These are phyloP conservation scores for Marronus borbonicus DNA, from an alignment of 2,888 invertebrate species.

Conservation along the genomic window DNA sequence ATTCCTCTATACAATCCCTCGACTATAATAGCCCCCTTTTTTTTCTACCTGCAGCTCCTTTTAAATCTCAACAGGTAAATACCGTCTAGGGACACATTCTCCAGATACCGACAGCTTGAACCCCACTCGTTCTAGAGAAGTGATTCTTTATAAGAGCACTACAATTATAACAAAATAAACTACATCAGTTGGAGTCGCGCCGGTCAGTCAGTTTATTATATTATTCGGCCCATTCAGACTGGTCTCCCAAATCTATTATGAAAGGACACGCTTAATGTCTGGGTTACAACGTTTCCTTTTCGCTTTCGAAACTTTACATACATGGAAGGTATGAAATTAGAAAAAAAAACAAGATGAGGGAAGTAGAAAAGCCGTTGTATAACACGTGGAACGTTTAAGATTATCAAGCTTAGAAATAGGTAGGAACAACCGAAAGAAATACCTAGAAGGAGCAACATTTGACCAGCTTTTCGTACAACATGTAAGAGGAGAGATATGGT, in stretches of 20 bases:
- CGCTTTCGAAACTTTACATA: not conserved
- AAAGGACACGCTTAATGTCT: not conserved
- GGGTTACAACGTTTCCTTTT: not conserved
- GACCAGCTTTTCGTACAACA: not conserved
- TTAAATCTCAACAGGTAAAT: too few species aligned
- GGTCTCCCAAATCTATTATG: not conserved
- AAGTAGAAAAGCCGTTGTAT: not conserved
- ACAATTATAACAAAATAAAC: constrained; percentile 12
- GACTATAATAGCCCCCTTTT: not conserved
- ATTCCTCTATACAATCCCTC: not conserved
- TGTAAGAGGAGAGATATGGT: not conserved
- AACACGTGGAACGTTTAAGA: not conserved
- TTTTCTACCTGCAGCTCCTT: not conserved
- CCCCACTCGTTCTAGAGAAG: not conserved
- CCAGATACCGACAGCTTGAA: not conserved
- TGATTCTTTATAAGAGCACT: constrained; percentile 1
- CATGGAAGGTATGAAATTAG: not conserved
- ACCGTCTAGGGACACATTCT: constrained; percentile 1
- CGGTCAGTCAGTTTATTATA: constrained; percentile 8
- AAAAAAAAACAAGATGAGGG: not conserved
- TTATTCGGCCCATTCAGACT: not conserved
- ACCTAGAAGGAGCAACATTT: not conserved
- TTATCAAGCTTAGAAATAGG: constrained; percentile 4
- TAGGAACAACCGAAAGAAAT: not conserved
- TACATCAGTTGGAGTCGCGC: not conserved